Base-by-base conservation (phyloP, 2,113 vertebrate species). In the Pollimyrus isidori region DNA sequence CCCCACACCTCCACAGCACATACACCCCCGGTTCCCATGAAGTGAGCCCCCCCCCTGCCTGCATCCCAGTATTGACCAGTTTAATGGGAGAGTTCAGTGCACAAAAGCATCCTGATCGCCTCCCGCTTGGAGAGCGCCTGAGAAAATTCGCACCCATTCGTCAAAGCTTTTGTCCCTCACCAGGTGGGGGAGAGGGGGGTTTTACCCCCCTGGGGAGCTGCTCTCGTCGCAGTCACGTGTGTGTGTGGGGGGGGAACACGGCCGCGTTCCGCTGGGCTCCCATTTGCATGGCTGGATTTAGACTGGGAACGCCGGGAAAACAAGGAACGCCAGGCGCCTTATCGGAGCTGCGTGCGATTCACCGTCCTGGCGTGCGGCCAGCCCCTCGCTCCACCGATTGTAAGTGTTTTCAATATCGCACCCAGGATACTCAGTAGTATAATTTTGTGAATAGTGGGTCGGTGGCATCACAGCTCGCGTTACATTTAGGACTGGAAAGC, bases 61-160 rank as follows among this genome's bases (percentile, higher is more conserved):
- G 92, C 92, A 90, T 90, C 88, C 90, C 91, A 89, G 90, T 93
- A 93, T 91, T 93, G 92, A 92, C 92, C 88, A 88, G 90, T 90
- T 89, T 92, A 92, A 92, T 93, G 92, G 92, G 87, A 91, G 91
- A 92, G 52, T 39, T 88, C 26, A 21, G 80, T 4, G 87, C 90
- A 91, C 94, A 92, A 93, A 91, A 88, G 91, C 89, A 89, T 56
- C 80, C 21, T 86, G 89, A 86, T 88, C 89, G 87, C 90, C 90
- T 83, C 88, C 88, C 89, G 87, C 90, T 73, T 92, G 82, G 89
- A 91, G 92, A 87, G 90, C 52, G 89, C 92, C 92, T 92, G 94
- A 93, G 93, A 94, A 92, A 93, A 92, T 93, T 93, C 93, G 91
- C 92, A 91, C 91, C 90, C 86, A 92, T 58, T 90, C 92, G 92